Evolutionary conservation across 2,797 vertebrate genomes (phyloP).

Genomic region (Perodicticus potto): DNA sequence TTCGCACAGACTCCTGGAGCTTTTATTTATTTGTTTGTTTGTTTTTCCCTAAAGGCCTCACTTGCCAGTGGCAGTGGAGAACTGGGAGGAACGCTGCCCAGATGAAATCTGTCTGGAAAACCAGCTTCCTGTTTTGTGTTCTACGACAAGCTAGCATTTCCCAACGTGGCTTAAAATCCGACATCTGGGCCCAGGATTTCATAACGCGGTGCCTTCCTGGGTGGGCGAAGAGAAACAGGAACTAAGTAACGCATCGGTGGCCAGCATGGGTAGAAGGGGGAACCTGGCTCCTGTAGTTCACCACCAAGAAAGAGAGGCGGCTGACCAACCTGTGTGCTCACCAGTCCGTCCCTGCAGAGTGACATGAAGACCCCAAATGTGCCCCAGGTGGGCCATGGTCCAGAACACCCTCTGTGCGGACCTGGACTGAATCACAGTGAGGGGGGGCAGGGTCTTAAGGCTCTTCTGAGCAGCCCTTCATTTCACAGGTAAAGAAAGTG

Average conservation of each 20-base stretch:
- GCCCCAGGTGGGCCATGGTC: not conserved
- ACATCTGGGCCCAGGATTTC: slow-evolving; percentile 43
- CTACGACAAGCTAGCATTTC: slow-evolving; percentile 65
- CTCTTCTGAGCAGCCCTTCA: not conserved
- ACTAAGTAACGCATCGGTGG: slow-evolving; percentile 56
- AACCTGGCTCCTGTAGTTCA: slow-evolving; percentile 41
- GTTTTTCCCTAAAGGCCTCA: not conserved
- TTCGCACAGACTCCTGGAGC: not conserved
- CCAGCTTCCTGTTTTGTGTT: slow-evolving; percentile 8
- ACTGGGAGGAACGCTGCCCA: not conserved
- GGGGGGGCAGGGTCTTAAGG: not conserved
- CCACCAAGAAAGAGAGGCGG: slow-evolving; percentile 2
- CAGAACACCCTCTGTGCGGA: not conserved
- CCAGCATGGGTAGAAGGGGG: slow-evolving; percentile 60
- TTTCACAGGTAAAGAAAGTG: not conserved
- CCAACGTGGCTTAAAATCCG: not conserved
- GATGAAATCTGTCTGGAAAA: slow-evolving; percentile 9
- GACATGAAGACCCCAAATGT: not conserved
- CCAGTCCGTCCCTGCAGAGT: not conserved
- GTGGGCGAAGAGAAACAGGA: slow-evolving; percentile 75
- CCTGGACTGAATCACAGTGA: not conserved
- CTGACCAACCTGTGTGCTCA: not conserved
- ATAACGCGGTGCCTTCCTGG: slow-evolving; percentile 54
- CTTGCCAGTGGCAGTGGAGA: not conserved
- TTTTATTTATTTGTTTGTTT: not conserved